Conservation (phyloP, 2,888 invertebrate genomes). For the Plusia festucae region DNA sequence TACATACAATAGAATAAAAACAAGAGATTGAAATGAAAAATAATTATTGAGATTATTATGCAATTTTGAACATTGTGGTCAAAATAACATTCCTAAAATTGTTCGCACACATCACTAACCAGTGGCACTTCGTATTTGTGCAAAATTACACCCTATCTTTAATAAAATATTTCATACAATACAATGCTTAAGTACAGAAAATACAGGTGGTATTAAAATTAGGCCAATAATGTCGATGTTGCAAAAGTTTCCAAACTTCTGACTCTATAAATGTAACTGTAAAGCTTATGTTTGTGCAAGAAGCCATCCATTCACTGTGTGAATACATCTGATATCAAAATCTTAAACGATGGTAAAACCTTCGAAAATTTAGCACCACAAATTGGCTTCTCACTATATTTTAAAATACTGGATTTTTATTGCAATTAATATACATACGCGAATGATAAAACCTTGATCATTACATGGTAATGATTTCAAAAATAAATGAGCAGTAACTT, state of each 20-base stretch:
- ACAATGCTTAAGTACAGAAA: slow-evolving; percentile 53
- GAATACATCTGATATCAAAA: slow-evolving; percentile 80
- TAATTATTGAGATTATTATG: slow-evolving; percentile 47
- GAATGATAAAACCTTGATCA: slow-evolving; percentile 51
- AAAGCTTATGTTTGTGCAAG: slow-evolving; percentile 63
- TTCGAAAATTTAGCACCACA: slow-evolving; percentile 89
- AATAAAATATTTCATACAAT: slow-evolving; percentile 39
- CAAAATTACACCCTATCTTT: slow-evolving; percentile 62
- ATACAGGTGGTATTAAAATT: slow-evolving; percentile 57
- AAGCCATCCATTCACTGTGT: slow-evolving; percentile 75
- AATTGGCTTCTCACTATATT: slow-evolving; percentile 84
- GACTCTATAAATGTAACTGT: slow-evolving; percentile 40
- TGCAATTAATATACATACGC: slow-evolving; percentile 43
- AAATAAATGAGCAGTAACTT: slow-evolving; percentile 44
- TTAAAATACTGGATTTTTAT: slow-evolving; percentile 70
- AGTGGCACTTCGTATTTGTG: slow-evolving; percentile 67
- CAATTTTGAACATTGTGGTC: slow-evolving; percentile 49
- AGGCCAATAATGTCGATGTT: slow-evolving; percentile 67
- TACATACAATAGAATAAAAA: slow-evolving; percentile 47
- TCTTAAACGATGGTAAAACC: slow-evolving; percentile 84
- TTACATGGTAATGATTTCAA: slow-evolving; percentile 43
- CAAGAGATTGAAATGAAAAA: slow-evolving; percentile 37
- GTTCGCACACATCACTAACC: slow-evolving; percentile 60
- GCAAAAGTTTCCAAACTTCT: slow-evolving; percentile 34
- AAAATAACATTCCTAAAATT: slow-evolving; percentile 24